Evolutionary conservation across 2,888 invertebrate genomes (phyloP), one percentile per base, ranked within the genome.

Genomic region (Amblyteles armatorius): DNA sequence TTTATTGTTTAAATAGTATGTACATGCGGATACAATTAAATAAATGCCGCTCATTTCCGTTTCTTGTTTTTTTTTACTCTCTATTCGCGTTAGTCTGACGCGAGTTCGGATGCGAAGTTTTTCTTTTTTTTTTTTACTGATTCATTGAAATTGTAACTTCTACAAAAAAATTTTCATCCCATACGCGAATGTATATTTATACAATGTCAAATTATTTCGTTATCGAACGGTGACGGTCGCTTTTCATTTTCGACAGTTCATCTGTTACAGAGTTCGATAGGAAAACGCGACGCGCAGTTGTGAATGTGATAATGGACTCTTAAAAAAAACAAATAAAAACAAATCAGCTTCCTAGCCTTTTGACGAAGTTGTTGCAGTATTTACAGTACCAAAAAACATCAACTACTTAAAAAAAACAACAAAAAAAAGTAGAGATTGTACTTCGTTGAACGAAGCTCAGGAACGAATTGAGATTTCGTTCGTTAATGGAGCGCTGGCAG

Each of bases 401-500:
- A 78, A 78, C 84, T 84, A 82, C 85, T 72, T 86, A 84, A 67
- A 72, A 68, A 72, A 82, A 55, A 79, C 79, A 76, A 86, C 71
- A 84, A 69, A 67, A 83, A 87, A 87, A 87, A 81, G 76, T 88
- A 84, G 50, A 85, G 87, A 86, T 89, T 87, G 89, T 89, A 91
- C 90, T 90, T 89, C 89, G 88, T 90, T 87, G 88, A 85, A 87
- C 86, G 87, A 86, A 88, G 86, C 79, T 44, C 68, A 77, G 69
- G 79, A 86, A 87, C 60, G 76, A 85, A 85, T 88, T 44, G 73
- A 87, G 88, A 89, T 84, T 83, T 90, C 88, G 89, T 89, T 89
- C 85, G 87, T 88, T 87, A 91, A 90, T 90, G 89, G 90, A 91
- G 90, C 91, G 90, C 90, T 90, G 91, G 48, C 90, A 91, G 90